Conservation (phyloP, 2,113 vertebrate genomes). For the Nothoprocta pentlandii region DNA sequence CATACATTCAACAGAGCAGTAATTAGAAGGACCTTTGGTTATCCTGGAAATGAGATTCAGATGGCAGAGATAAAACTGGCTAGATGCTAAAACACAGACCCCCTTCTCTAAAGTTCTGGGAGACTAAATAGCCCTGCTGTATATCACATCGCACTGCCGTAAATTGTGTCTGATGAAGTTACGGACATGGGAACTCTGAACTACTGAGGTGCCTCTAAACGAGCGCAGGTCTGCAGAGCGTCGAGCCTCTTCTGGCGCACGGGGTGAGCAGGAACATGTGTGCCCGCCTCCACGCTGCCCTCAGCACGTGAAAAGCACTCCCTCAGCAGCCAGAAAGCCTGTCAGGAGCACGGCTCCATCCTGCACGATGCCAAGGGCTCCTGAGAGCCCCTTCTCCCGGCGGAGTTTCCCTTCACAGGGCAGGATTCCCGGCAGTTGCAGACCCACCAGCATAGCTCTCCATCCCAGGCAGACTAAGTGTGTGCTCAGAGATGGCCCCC, state of each 20-base stretch:
- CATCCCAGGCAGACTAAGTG: constrained; percentile 5
- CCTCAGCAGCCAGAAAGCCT: neutral
- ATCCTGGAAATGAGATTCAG: constrained; percentile 76
- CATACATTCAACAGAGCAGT: constrained; percentile 51
- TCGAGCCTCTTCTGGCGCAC: constrained; percentile 41
- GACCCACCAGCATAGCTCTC: neutral
- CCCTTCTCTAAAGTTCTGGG: constrained; percentile 64
- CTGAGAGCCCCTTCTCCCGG: neutral
- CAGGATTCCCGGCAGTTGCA: neutral
- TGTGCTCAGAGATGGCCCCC: constrained; percentile 37
- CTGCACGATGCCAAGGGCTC: neutral
- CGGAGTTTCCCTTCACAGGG: constrained; percentile 12
- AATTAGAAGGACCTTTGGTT: constrained; percentile 72
- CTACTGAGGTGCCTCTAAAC: constrained; percentile 70
- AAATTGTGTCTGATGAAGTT: constrained; percentile 78
- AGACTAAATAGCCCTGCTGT: constrained; percentile 78
- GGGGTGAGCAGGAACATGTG: constrained; percentile 29
- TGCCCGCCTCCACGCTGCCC: neutral
- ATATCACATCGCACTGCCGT: constrained; percentile 81
- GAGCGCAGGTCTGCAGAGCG: constrained; percentile 47
- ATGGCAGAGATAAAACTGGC: constrained; percentile 77
- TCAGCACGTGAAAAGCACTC: accelerated
- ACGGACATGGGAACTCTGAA: constrained; percentile 69
- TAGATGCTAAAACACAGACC: constrained; percentile 73
- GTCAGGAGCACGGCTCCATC: neutral